Percentiles rank a stretch among this genome's conserved stretches.
Conservation (phyloP, 2,888 invertebrate genomes). For the Heliconius hortense region DNA sequence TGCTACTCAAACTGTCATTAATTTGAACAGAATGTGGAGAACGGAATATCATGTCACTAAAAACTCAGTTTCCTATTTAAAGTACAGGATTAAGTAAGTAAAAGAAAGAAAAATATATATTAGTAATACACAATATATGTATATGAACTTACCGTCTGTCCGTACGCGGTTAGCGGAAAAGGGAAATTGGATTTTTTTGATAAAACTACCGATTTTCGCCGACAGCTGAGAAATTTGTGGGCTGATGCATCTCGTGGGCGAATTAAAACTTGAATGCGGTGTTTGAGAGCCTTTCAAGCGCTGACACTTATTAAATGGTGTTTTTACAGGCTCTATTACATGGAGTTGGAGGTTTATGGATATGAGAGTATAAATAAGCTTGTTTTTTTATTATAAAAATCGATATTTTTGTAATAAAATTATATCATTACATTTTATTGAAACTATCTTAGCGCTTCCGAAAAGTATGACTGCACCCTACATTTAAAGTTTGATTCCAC, state of each 20-base stretch:
- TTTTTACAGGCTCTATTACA: background rate
- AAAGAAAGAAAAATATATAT: background rate
- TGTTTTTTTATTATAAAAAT: background rate
- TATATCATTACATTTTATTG: too few species aligned
- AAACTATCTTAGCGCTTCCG: too few species aligned
- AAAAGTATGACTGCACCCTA: too few species aligned
- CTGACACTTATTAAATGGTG: conserved; percentile 10
- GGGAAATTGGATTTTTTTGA: conserved; percentile 43
- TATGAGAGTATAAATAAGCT: background rate
- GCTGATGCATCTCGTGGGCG: conserved; percentile 21
- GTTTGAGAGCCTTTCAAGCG: background rate
- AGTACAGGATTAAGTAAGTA: background rate
- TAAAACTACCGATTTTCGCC: conserved; percentile 37
- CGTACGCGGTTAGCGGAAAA: conserved; percentile 30
- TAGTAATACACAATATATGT: background rate
- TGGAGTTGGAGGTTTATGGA: background rate
- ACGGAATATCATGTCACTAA: too few species aligned
- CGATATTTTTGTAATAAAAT: too few species aligned
- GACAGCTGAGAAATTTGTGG: conserved; percentile 31
- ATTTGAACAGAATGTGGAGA: too few species aligned
- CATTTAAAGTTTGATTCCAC: background rate
- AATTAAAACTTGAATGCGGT: conserved; percentile 32
- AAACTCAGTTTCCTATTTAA: background rate
- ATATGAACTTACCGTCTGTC: conserved; percentile 26
- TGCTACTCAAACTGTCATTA: too few species aligned